Conservation (phyloP, 2,113 vertebrate genomes). For the Cacatua alba region DNA sequence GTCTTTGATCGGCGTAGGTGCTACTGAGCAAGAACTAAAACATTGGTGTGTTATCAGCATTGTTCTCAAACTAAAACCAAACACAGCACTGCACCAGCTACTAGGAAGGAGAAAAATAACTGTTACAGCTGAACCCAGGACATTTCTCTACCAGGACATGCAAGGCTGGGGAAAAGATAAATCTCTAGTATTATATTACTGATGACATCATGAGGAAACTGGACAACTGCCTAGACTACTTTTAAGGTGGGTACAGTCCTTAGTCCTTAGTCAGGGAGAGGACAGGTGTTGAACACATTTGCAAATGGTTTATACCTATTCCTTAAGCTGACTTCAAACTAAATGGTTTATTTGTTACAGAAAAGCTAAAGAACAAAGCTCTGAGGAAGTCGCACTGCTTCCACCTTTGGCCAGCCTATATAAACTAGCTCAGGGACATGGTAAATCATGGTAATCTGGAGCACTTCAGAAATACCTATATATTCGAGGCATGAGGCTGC, state of each 20-base stretch:
- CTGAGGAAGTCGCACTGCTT: not conserved
- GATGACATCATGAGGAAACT: not conserved
- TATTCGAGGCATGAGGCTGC: not conserved
- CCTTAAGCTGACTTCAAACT: not conserved
- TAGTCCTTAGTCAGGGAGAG: not conserved
- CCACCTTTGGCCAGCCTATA: not conserved
- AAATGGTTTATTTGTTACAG: not conserved
- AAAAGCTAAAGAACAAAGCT: not conserved
- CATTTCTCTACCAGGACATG: not conserved
- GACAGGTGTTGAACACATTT: not conserved
- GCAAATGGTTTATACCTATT: not conserved
- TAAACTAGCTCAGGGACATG: not conserved
- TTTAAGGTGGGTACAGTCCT: not conserved
- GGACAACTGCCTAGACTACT: not conserved
- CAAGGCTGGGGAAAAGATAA: not conserved
- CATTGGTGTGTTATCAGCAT: not conserved
- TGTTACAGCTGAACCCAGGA: not conserved
- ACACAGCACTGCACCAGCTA: not conserved
- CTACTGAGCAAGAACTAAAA: not conserved
- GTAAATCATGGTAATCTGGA: no score
- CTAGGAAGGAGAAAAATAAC: not conserved
- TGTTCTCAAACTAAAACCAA: not conserved
- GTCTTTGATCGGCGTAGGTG: not conserved
- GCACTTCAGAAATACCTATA: not conserved
- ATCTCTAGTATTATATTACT: not conserved